Percentiles rank a stretch among this genome's conserved stretches.
Conservation (phyloP, 1,140 invertebrate species). For the Leptinotarsa texana region DNA sequence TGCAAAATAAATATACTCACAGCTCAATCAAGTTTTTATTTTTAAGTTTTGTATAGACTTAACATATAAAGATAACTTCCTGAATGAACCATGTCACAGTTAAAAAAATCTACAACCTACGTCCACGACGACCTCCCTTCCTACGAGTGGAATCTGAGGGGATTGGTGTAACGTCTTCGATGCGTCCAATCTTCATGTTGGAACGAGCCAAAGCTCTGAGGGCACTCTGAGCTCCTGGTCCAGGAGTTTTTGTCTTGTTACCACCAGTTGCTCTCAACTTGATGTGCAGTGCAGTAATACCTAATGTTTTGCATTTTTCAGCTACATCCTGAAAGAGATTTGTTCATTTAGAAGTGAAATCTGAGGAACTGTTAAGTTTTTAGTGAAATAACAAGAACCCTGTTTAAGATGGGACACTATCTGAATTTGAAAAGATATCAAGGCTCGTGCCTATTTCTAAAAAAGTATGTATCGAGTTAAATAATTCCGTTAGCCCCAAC, state of each 20-base stretch:
- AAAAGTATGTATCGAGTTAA: no score
- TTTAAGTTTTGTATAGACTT: conserved; percentile 10
- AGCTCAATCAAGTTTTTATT: conserved; percentile 14
- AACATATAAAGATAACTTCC: not conserved
- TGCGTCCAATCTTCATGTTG: conserved; percentile 99
- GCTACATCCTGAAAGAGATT: conserved; percentile 85
- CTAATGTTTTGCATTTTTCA: conserved; percentile 95
- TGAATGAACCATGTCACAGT: conserved; percentile 2
- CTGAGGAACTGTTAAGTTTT: not conserved
- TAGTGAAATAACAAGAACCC: no score
- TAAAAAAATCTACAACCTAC: conserved; percentile 83
- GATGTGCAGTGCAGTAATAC: conserved; percentile 97
- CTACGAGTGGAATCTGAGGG: conserved; percentile 98
- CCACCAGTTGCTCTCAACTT: conserved; percentile 98
- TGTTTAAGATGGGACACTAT: no score
- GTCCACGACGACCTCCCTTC: conserved; percentile 99
- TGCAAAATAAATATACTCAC: no score
- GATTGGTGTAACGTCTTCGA: conserved; percentile 99
- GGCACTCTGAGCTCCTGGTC: conserved; percentile 98
- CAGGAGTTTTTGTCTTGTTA: conserved; percentile 96
- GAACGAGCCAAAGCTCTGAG: conserved; percentile 96
- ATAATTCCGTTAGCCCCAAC: no score
- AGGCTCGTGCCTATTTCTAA: not conserved
- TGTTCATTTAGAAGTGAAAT: conserved; percentile 9
- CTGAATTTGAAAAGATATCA: not conserved